These are phyloP conservation scores for Temnothorax unifasciatus DNA, from an alignment of 2,888 invertebrate species.

Conservation along the genomic window DNA sequence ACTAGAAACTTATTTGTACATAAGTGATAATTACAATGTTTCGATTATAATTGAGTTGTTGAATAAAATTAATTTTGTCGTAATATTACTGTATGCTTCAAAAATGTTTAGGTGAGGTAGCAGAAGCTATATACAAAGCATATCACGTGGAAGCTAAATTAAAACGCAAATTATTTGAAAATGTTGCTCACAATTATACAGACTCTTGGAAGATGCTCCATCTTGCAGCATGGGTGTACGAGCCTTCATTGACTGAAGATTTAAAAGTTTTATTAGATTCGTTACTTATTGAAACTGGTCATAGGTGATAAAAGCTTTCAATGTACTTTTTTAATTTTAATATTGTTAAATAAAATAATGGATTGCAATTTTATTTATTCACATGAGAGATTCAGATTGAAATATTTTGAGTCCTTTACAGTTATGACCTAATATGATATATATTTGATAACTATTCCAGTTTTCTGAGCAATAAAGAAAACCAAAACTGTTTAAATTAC, in stretches of 20 bases:
- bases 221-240: conserved; percentile 85
- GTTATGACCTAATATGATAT: background rate
- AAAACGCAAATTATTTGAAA: conserved; percentile 84
- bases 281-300: conserved; percentile 81
- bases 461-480: background rate
- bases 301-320: conserved; percentile 67
- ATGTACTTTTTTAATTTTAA: background rate
- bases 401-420: background rate
- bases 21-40: conserved; percentile 11
- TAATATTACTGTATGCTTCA: conserved; percentile 21
- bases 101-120: conserved; percentile 69
- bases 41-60: background rate
- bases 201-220: conserved; percentile 85
- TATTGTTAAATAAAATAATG: background rate
- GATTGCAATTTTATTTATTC: background rate
- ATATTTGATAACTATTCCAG: background rate
- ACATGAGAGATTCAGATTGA: background rate
- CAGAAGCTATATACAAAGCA: conserved; percentile 76
- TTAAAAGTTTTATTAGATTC: conserved; percentile 77
- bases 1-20: background rate
- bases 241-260: conserved; percentile 83
- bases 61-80: background rate
- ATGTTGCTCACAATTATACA: conserved; percentile 84
- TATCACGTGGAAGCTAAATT: conserved; percentile 83
- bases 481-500: background rate